Evolutionary conservation across 1,140 invertebrate species (phyloP).

Genomic region (Orchestia grillus): DNA sequence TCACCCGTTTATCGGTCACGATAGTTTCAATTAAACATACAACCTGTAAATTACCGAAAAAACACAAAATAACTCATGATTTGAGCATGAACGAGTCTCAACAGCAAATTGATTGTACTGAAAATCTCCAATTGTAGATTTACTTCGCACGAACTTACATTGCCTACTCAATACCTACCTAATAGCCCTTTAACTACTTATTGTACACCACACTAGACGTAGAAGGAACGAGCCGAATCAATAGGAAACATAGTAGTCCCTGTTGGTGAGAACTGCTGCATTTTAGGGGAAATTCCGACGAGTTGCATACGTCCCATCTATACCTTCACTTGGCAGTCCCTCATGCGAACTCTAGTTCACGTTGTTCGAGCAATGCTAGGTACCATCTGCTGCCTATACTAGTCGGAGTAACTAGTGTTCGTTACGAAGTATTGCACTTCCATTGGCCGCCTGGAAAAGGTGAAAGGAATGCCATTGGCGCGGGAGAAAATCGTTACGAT

Average conservation of each 20-base stretch:
- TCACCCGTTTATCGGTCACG: too few relatives aligned
- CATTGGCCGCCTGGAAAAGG: constrained; percentile 52
- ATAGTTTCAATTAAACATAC: too few relatives aligned
- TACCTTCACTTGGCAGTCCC: neutral
- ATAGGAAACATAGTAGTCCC: too few relatives aligned
- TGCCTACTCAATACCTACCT: neutral
- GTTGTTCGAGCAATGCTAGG: neutral
- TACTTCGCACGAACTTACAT: neutral
- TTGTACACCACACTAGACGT: neutral
- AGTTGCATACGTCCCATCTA: neutral
- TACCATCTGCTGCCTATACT: constrained; percentile 31
- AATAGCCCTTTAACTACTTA: neutral
- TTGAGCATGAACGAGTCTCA: too few relatives aligned
- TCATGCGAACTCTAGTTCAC: neutral
- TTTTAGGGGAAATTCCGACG: neutral
- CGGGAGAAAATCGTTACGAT: constrained; percentile 48
- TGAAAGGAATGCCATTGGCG: constrained; percentile 54
- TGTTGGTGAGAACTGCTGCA: neutral
- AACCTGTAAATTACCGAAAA: too few relatives aligned
- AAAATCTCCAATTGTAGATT: too few relatives aligned
- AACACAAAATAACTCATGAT: too few relatives aligned
- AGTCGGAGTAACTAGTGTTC: constrained; percentile 36
- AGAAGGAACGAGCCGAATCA: neutral
- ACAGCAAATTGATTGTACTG: too few relatives aligned
- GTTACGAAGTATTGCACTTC: constrained; percentile 49